Conservation (phyloP, 2,888 invertebrate species). For the Pachydiplax longipennis region DNA sequence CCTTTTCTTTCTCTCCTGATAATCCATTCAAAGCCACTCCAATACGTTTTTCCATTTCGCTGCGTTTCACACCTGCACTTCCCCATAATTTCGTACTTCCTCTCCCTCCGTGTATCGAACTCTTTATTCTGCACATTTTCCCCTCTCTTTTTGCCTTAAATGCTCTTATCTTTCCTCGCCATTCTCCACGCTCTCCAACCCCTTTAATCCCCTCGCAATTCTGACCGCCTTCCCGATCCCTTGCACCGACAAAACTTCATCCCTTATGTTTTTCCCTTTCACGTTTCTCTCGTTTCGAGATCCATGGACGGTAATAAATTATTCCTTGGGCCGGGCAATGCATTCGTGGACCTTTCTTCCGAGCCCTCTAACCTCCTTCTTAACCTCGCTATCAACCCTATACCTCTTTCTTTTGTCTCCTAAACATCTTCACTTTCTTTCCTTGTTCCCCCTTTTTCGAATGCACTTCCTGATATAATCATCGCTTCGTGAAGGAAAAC, state of each 20-base stretch:
- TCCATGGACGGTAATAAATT: conserved; percentile 14
- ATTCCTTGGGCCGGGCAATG: conserved; percentile 33
- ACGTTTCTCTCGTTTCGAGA: conserved; percentile 39
- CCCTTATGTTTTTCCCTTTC: conserved; percentile 39
- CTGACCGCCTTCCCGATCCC: background rate
- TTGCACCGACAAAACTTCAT: background rate
- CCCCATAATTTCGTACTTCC: background rate
- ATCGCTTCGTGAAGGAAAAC: background rate
- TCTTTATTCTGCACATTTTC: background rate
- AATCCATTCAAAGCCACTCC: background rate
- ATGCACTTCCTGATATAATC: background rate
- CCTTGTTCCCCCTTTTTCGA: background rate
- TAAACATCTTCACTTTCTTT: background rate
- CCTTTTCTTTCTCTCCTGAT: too few relatives aligned
- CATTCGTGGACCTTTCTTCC: background rate
- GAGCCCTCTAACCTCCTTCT: conserved; percentile 12
- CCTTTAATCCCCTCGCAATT: background rate
- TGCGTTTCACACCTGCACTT: background rate
- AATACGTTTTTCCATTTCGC: background rate
- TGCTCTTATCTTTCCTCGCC: background rate
- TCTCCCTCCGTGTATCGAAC: background rate
- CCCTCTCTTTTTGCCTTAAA: background rate
- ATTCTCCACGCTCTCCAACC: background rate
- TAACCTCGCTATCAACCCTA: background rate
- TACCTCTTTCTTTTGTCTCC: background rate